These are phyloP conservation scores for Eurytoma californica DNA, from an alignment of 2,888 invertebrate genomes.

Conservation along the genomic window DNA sequence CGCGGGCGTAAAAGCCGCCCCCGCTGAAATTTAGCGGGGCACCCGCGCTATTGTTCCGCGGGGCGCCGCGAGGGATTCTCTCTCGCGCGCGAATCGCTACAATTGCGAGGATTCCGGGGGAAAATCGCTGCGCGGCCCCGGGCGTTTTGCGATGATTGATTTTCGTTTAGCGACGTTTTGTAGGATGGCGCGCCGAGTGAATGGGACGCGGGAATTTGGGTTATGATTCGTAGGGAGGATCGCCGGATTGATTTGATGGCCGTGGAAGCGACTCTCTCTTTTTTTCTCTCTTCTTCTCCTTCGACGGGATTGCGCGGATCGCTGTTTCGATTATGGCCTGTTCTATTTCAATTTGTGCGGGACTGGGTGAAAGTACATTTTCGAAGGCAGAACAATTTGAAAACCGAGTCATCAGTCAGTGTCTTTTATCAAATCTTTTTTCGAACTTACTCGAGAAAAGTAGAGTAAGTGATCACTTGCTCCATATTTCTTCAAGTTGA, in stretches of 20 bases:
- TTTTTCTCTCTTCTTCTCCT: no score
- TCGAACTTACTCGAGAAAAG: neutral
- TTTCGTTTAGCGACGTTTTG: constrained; percentile 33
- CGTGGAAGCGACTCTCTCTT: no score
- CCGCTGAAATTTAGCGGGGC: constrained; percentile 22
- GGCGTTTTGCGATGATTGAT: constrained; percentile 28
- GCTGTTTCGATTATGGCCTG: neutral
- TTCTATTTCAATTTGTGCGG: neutral
- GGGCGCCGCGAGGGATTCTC: neutral
- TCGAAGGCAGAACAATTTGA: neutral
- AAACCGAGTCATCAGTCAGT: constrained; percentile 22
- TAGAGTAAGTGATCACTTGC: constrained; percentile 17
- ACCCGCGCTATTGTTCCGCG: constrained; percentile 20
- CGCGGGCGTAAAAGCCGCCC: constrained; percentile 23
- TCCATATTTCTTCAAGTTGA: constrained; percentile 41
- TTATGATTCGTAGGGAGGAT: neutral
- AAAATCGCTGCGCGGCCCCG: neutral
- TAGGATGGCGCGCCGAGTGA: neutral
- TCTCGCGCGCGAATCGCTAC: constrained; percentile 20
- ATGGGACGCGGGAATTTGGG: neutral
- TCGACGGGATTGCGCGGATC: neutral
- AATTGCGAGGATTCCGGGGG: constrained; percentile 25
- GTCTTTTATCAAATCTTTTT: constrained; percentile 4
- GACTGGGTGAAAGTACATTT: neutral
- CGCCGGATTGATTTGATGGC: neutral